A percentile compares a stretch with the other conserved stretches of the same genome.
Evolutionary conservation across 2,797 vertebrate genomes (phyloP).

Genomic region (Hapalemur alaotrensis): DNA sequence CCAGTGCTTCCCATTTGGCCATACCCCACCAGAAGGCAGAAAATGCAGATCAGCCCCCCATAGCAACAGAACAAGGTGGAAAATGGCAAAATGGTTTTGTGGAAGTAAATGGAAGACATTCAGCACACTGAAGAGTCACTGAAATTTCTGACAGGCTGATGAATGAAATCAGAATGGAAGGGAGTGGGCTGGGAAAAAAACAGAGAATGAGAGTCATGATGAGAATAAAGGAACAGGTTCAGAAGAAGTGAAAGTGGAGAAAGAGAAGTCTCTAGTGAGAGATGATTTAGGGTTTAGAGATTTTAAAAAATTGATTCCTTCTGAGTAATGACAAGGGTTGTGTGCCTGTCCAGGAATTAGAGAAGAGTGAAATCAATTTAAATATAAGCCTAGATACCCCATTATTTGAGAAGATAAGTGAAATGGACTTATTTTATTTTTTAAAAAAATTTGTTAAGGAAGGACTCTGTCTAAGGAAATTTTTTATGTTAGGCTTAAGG

Average conservation of each 20-base stretch:
- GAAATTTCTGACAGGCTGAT: not conserved
- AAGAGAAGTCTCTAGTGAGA: not conserved
- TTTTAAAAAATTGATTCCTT: not conserved
- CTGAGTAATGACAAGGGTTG: not conserved
- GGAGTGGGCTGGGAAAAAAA: not conserved
- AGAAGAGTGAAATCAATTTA: constrained; percentile 40
- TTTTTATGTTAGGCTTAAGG: not conserved
- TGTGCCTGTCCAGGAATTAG: not conserved
- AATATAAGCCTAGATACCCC: not conserved
- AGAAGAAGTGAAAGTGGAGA: not conserved
- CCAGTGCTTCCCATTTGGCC: not conserved
- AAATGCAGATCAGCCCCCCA: not conserved
- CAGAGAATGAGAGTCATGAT: not conserved
- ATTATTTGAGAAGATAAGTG: not conserved
- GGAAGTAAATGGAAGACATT: not conserved
- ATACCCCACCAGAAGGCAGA: not conserved
- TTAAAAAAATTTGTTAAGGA: not conserved
- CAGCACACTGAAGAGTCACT: not conserved
- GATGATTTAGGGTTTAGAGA: not conserved
- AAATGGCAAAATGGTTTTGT: not conserved
- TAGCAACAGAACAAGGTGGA: not conserved
- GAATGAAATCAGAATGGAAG: not conserved
- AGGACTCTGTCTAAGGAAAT: not conserved
- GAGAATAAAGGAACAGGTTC: not conserved
- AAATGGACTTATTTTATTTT: not conserved